These are phyloP conservation scores for Python bivittatus DNA, from an alignment of 2,113 vertebrate genomes.

Conservation along the genomic window DNA sequence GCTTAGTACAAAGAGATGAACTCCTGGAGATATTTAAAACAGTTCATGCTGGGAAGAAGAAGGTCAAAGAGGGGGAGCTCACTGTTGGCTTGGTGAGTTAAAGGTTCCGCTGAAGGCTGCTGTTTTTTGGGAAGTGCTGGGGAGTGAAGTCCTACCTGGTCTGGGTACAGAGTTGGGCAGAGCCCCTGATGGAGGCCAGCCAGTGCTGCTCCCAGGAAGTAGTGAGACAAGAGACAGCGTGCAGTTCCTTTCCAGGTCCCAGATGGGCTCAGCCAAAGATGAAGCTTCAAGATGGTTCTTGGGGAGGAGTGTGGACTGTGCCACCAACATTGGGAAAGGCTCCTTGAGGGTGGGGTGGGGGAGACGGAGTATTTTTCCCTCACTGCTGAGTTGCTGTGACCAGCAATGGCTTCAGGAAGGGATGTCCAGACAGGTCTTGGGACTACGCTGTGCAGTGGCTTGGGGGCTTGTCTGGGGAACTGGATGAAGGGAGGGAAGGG, in stretches of 20 bases:
- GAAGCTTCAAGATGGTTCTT: neutral
- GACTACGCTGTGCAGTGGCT: neutral
- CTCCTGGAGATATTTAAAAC: conserved; percentile 84
- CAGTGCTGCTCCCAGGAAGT: too few species aligned
- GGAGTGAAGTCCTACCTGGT: neutral
- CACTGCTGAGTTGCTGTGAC: neutral
- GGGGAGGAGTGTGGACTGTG: neutral
- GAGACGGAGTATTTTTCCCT: neutral
- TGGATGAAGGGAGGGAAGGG: too few species aligned
- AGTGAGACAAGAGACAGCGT: rapidly evolving
- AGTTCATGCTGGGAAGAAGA: conserved; percentile 75
- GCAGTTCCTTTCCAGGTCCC: too few species aligned
- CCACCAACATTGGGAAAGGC: neutral
- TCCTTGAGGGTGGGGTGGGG: neutral
- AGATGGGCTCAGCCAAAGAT: neutral
- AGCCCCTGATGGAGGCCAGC: neutral
- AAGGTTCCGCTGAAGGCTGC: neutral
- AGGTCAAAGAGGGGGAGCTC: conserved; percentile 82
- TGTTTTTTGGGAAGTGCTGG: neutral
- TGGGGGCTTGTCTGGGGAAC: neutral
- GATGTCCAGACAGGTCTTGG: too few species aligned
- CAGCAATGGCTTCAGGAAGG: neutral
- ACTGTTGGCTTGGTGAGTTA: conserved; percentile 93
- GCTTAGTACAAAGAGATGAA: conserved; percentile 84
- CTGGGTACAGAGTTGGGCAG: neutral